phyloP scores from a whole-genome alignment of 2,888 invertebrate species.

The Polydesmus complanatus region DNA sequence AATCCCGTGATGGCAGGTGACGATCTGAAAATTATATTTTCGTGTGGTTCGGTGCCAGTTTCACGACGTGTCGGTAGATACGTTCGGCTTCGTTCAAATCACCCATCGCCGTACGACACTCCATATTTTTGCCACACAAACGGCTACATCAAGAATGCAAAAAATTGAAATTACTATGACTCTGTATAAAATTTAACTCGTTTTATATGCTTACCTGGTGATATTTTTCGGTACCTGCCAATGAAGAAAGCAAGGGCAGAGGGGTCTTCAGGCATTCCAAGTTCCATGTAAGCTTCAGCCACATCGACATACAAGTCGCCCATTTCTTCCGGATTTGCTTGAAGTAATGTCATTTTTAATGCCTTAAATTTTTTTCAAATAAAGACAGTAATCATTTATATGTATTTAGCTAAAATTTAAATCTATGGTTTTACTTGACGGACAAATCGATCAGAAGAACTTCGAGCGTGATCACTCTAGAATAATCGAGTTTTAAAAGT shows the following conservation, averaged over 20 bases:
- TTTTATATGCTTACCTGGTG: conserved; percentile 42
- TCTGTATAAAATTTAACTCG: neutral
- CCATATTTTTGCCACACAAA: conserved; percentile 90
- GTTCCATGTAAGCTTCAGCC: conserved; percentile 73
- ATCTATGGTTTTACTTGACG: too few relatives aligned
- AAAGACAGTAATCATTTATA: conserved; percentile 44
- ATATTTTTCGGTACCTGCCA: conserved; percentile 58
- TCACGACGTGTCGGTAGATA: conserved; percentile 61
- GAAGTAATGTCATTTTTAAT: conserved; percentile 23
- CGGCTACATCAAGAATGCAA: conserved; percentile 41
- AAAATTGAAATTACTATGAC: neutral
- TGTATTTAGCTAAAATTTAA: conserved; percentile 65
- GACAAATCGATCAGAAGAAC: conserved; percentile 60
- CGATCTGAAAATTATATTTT: conserved; percentile 93
- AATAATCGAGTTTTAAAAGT: too few relatives aligned
- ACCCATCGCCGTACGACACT: conserved; percentile 60
- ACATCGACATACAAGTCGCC: conserved; percentile 83
- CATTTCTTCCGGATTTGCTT: conserved; percentile 56
- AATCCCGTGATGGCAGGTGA: conserved; percentile 97
- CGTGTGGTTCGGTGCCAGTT: conserved; percentile 78
- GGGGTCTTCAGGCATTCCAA: conserved; percentile 55
- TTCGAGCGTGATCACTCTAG: too few relatives aligned
- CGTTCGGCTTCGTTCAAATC: conserved; percentile 57
- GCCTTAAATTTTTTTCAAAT: too few relatives aligned
- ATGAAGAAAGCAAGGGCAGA: conserved; percentile 52